Base-by-base conservation (phyloP, 2,797 vertebrate species). In the Lutjanus argentimaculatus region DNA sequence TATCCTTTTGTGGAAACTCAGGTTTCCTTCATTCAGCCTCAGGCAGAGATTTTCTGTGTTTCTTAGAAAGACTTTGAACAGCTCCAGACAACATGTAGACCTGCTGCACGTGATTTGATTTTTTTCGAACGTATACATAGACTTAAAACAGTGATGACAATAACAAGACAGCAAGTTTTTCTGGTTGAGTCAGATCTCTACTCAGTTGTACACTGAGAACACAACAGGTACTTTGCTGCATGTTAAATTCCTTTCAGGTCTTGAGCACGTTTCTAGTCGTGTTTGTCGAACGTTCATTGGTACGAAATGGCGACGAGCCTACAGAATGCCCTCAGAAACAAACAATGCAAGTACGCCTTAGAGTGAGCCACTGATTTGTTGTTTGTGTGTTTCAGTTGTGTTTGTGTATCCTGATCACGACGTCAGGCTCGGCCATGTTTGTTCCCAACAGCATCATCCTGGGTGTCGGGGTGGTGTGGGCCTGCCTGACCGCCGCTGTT, bases 351-450 rank as follows among this genome's bases (percentile, higher is more conserved):
- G 25, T 12, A 4, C 46, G 7, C 36, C 4, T 45, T 16, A 0
- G 0, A 7, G 17, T 19, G 6, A 69, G 17, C n/a, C 15, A 14
- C 9, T 7, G 8, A 6, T 46, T 22, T n/a, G 40, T 9, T 57
- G 42, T 46, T 12, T 57, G 10, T 77, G 75, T 64, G 43, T 82
- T 88, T 61, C 94, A 97, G 97, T 80, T 97, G 83, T 97, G 96
- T 75, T 89, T 98, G 51, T 97, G 95, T 12, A 92, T 96, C 86
- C 94, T 98, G 85, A 93, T 96, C 66, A 91, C 96, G 36, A 95
- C 93, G 0, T 85, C 92, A 1, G 95, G 93, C 45, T 79, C 92
- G 1, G 83, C 81, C 72, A 85, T 95, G n/a, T 90, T 91, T 0
- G 57, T 90, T 8, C 7, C 67, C 8, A 94, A 96, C 84, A 93